These are phyloP conservation scores for Micromesistius poutassou DNA, from an alignment of 2,797 vertebrate species.

Conservation along the genomic window DNA sequence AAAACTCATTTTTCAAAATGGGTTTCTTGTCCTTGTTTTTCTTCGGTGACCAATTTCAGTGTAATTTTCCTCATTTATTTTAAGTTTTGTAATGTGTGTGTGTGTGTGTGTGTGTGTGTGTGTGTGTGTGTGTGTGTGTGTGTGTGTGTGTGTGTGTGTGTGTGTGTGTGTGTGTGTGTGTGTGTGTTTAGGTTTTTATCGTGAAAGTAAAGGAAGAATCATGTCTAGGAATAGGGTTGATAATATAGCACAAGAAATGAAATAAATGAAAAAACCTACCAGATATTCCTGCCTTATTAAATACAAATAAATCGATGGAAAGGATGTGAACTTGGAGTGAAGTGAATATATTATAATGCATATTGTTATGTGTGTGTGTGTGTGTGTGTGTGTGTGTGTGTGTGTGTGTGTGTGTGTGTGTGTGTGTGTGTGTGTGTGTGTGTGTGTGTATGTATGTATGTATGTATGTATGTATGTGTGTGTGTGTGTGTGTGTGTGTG, in stretches of 20 bases:
- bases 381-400: conserved; percentile 9
- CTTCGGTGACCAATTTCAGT: conserved; percentile 68
- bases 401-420: conserved; percentile 15
- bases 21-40: conserved; percentile 52
- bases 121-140: too few relatives aligned
- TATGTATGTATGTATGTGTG: conserved; percentile 33
- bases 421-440: conserved; percentile 36
- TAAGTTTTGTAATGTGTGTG: conserved; percentile 72
- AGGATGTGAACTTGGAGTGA: conserved; percentile 32
- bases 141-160: background rate
- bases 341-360: conserved; percentile 30
- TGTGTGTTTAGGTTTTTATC: conserved; percentile 68
- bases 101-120: too few relatives aligned
- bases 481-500: conserved; percentile 14
- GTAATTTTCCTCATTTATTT: conserved; percentile 70
- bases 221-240: conserved; percentile 65
- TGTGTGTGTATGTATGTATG: conserved; percentile 20
- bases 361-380: conserved; percentile 23
- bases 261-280: conserved; percentile 71
- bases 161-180: conserved; percentile 4
- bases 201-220: conserved; percentile 67
- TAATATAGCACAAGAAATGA: conserved; percentile 73
- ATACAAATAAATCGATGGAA: conserved; percentile 18
- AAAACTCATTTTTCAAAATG: conserved; percentile 72
- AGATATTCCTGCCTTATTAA: conserved; percentile 63